Evolutionary conservation across 2,888 invertebrate species (phyloP), one percentile per base, ranked within the genome.

Genomic region (Xiphydria camelus): DNA sequence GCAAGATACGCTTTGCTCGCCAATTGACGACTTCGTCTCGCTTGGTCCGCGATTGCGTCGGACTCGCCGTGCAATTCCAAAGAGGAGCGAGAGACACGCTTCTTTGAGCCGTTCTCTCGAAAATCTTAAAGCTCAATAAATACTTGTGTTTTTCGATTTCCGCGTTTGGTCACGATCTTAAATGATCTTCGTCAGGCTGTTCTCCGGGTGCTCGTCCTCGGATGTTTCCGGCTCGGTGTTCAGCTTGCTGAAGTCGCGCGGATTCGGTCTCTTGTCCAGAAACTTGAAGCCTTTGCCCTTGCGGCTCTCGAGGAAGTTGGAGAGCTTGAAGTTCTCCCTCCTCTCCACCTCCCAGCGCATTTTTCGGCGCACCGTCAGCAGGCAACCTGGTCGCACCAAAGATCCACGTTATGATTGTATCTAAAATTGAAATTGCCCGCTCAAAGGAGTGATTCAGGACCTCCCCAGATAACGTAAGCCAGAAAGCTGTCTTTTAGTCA

Each of bases 261-360:
- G 66, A 40, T 75, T 75, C 6, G 75, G 75, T 42, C 75, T 62
- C 38, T 66, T 71, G 20, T 73, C 69, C 34, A 70, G 59, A 36
- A 70, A 61, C 34, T 70, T 68, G 73, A 87, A 88, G 12, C 79
- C 79, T 47, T 75, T 76, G 76, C 77, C 17, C 44, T 73, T 67
- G 39, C 82, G 77, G 23, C 82, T 73, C 53, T 84, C 84, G 45
- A 87, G 72, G 52, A 87, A 72, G 14, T 83, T 82, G 0, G 86
- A 83, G 21, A 87, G 73, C 66, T 84, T 86, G 73, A 87, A 86
- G 66, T 69, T 73, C 47, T 75, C 70, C 19, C 66, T 68, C 36
- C 62, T 65, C 32, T 75, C 70, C 4, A 59, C 58, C 21, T 64
- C 53, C 64, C 73, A 70, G 54, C 66, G 66, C 22, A 58, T 55